These are phyloP conservation scores for Pterophyllum scalare DNA, from an alignment of 2,113 vertebrate species.

Conservation along the genomic window DNA sequence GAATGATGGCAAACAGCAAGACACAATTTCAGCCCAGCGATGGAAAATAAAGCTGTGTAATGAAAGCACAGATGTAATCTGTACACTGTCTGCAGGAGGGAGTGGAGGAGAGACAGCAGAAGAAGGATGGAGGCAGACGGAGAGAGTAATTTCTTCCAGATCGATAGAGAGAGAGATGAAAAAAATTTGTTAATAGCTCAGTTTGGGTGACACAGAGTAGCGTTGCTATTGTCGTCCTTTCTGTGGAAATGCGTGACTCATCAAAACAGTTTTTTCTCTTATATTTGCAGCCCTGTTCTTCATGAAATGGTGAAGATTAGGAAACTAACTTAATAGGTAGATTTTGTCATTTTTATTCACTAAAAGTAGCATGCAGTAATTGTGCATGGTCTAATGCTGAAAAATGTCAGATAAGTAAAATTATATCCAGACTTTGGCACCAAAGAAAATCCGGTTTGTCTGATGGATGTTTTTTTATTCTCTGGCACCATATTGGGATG, in stretches of 20 bases:
- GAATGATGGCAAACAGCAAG: constrained; percentile 66
- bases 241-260: constrained; percentile 33
- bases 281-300: not conserved
- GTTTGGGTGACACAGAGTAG: constrained; percentile 32
- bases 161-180: constrained; percentile 55
- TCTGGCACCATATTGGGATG: not conserved
- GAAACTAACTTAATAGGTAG: not conserved
- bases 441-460: not conserved
- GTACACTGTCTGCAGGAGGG: constrained; percentile 37
- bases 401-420: not conserved
- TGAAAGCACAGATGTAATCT: constrained; percentile 68
- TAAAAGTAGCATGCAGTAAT: not conserved
- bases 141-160: constrained; percentile 41
- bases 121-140: constrained; percentile 22
- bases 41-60: constrained; percentile 69
- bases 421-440: not conserved
- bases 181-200: constrained; percentile 47
- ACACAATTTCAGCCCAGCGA: constrained; percentile 55
- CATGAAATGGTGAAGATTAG: not conserved
- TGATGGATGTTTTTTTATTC: not conserved
- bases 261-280: not conserved
- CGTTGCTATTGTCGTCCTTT: constrained; percentile 25
- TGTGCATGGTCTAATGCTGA: not conserved
- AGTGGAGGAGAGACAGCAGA: constrained; percentile 24
- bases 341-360: not conserved